Percentiles rank a stretch among this genome's conserved stretches.
Evolutionary conservation across 2,888 invertebrate species (phyloP).

Genomic region (Anoncus sp.): DNA sequence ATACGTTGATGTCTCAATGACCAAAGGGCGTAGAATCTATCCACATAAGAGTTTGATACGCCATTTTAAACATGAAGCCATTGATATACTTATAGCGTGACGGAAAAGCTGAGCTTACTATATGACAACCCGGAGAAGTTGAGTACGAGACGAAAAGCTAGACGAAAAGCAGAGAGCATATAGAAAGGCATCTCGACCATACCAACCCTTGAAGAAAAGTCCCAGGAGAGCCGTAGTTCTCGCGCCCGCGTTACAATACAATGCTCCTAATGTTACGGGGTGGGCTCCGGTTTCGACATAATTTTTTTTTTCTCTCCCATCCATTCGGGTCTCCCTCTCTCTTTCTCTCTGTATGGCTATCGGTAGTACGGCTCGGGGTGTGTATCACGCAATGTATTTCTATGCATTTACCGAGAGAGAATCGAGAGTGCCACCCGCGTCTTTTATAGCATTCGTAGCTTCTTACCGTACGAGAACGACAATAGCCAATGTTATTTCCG

Average conservation of each 20-base stretch:
- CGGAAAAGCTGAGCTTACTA: conserved; percentile 12
- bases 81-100: background rate
- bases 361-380: conserved; percentile 64
- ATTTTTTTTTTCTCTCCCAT: conserved; percentile 77
- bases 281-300: conserved; percentile 81
- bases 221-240: conserved; percentile 79
- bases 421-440: conserved; percentile 52
- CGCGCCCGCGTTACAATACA: conserved; percentile 79
- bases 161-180: conserved; percentile 43
- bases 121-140: conserved; percentile 8
- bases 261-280: conserved; percentile 82
- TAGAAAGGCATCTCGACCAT: conserved; percentile 56
- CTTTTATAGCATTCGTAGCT: conserved; percentile 70
- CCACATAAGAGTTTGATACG: background rate
- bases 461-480: conserved; percentile 57
- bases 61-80: background rate
- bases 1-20: background rate
- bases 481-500: conserved; percentile 78
- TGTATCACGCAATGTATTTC: conserved; percentile 43
- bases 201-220: conserved; percentile 61
- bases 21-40: background rate
- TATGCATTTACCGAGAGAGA: conserved; percentile 32
- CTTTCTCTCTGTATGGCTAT: conserved; percentile 6
- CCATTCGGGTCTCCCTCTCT: conserved; percentile 24
- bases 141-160: conserved; percentile 22